Evolutionary conservation across 2,797 vertebrate genomes (phyloP).

Genomic region (Pseudochirops corinnae): DNA sequence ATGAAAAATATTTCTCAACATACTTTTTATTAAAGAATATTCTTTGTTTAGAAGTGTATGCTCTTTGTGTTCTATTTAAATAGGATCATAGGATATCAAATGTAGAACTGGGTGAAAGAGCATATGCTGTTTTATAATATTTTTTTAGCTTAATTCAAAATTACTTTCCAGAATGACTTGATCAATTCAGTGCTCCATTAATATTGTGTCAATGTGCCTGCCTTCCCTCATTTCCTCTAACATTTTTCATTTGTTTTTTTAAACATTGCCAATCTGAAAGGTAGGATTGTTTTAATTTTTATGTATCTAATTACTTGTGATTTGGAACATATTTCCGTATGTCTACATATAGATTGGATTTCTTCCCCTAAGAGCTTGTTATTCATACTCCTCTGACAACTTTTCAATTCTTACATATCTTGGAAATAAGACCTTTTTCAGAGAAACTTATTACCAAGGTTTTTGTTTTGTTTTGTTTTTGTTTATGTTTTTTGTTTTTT

Average conservation of each 20-base stretch:
- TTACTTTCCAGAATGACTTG: too few species aligned
- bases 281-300: neutral
- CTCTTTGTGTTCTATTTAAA: neutral
- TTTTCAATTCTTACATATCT: neutral
- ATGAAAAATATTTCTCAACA: neutral
- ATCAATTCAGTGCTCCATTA: too few species aligned
- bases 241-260: neutral
- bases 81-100: neutral
- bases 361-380: neutral
- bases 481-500: too few species aligned
- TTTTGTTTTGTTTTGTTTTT: neutral
- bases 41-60: neutral
- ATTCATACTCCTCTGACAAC: neutral
- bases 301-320: neutral
- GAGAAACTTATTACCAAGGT: too few species aligned
- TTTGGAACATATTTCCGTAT: neutral
- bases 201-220: too few species aligned
- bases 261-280: neutral
- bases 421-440: neutral
- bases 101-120: neutral
- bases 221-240: neutral
- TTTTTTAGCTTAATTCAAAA: neutral
- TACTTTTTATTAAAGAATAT: neutral
- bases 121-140: neutral
- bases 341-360: neutral